Base-by-base conservation (phyloP, 2,888 invertebrate species). In the Eugnorisma glareosa region DNA sequence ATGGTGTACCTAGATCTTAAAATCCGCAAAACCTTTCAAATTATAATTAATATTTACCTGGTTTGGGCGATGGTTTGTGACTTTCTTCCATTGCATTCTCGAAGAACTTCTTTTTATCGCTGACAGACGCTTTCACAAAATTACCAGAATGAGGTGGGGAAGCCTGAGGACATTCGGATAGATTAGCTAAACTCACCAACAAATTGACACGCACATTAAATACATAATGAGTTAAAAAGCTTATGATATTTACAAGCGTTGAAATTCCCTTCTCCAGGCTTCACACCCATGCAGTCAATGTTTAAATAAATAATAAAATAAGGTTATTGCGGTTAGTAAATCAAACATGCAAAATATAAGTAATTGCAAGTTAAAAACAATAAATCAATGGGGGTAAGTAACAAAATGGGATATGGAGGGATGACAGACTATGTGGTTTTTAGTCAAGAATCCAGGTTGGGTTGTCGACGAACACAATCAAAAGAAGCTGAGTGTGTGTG, bases 51-150 rank as follows among this genome's bases (percentile, higher is more conserved):
- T 74, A 74, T 57, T 85, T 90, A 98, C 98, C 98, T 97, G 98
- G 97, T 96, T 98, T 99, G 71, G 98, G 98, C 89, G 98, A 97
- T 84, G 98, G 98, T 95, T 98, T 98, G 89, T 98, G 98, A 94
- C 98, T 98, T 94, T 99, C 98, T 96, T 99, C 98, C 98, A 99
- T 99, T 83, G 99, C 99, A 93, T 98, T 98, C 97, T 99, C 99
- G 95, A 99, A 99, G 96, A 99, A 99, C 93, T 98, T 98, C 96
- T 99, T 99, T 97, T 99, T 98, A 96, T 99, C 98, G 94, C 98
- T 99, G 92, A 99, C 99, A 82, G 98, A 98, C 94, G 99, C 98
- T 97, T 98, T 98, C 92, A 97, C 97, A 92, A 98, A 97, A 95
- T 97, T 97, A 91, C 97, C 97, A 93, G 98, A 98, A 91, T 98